Percentiles rank a stretch among this genome's conserved stretches.
Evolutionary conservation across 2,797 vertebrate species (phyloP).

Genomic region (Bradypodion pumilum): DNA sequence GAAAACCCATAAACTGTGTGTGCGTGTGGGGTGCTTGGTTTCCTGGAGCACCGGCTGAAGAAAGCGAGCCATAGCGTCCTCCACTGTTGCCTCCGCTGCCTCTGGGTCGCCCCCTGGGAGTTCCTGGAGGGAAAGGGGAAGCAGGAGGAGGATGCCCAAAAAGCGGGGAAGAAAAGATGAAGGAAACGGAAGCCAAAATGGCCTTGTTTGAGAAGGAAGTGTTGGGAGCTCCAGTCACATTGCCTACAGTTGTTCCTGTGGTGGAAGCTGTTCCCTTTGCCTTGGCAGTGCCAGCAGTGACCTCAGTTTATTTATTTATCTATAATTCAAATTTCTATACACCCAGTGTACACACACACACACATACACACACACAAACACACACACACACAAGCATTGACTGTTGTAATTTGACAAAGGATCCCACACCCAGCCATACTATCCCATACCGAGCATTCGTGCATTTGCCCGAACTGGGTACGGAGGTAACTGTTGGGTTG

Average conservation of each 20-base stretch:
- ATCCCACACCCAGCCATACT: too few species aligned
- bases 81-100: conserved; percentile 24
- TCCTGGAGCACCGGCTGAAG: too few species aligned
- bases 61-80: conserved; percentile 13
- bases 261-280: conserved; percentile 74
- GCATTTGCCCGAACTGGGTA: too few species aligned
- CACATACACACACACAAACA: too few species aligned
- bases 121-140: conserved; percentile 38
- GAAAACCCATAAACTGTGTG: too few species aligned
- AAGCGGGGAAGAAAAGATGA: conserved; percentile 88
- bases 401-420: too few species aligned
- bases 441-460: too few species aligned
- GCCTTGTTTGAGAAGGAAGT: conserved; percentile 92
- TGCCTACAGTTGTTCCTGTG: conserved; percentile 45
- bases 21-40: too few species aligned
- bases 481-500: too few species aligned
- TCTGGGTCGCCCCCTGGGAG: conserved; percentile 52
- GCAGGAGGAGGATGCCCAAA: conserved; percentile 69
- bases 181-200: conserved; percentile 96
- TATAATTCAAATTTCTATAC: too few species aligned
- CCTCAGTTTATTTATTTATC: conserved; percentile 64
- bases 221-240: conserved; percentile 82
- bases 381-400: too few species aligned
- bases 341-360: too few species aligned
- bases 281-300: conserved; percentile 75